A percentile compares a stretch with the other conserved stretches of the same genome.
phyloP scores from a whole-genome alignment of 2,888 invertebrate species.

The Zygogramma bicolorata region DNA sequence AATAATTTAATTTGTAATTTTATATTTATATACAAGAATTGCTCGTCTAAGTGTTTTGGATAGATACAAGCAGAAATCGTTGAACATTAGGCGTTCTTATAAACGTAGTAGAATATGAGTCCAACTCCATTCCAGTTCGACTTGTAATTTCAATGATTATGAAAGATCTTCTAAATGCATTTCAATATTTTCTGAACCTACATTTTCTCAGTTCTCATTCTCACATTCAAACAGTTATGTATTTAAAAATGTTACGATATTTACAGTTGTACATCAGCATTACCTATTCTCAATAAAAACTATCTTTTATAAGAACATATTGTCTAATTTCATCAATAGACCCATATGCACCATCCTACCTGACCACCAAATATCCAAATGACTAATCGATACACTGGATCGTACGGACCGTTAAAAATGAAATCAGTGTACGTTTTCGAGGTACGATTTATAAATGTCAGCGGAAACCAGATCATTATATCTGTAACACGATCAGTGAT shows the following conservation, averaged over 20 bases:
- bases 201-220: no score
- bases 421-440: slow-evolving; percentile 48
- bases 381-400: slow-evolving; percentile 33
- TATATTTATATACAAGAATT: no score
- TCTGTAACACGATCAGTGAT: slow-evolving; percentile 50
- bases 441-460: slow-evolving; percentile 50
- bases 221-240: not conserved
- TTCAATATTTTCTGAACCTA: not conserved
- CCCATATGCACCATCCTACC: slow-evolving; percentile 1
- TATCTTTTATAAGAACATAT: no score
- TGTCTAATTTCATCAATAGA: no score
- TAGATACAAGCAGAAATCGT: no score
- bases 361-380: slow-evolving; percentile 22
- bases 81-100: no score
- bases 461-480: slow-evolving; percentile 46
- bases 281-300: no score
- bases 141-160: no score
- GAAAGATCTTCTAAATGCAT: no score
- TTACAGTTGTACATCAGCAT: no score
- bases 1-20: no score
- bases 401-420: slow-evolving; percentile 39
- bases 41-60: no score
- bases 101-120: not conserved
- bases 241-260: not conserved
- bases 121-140: not conserved